Evolutionary conservation across 2,888 invertebrate species (phyloP).

Genomic region (Cantharis rufa): DNA sequence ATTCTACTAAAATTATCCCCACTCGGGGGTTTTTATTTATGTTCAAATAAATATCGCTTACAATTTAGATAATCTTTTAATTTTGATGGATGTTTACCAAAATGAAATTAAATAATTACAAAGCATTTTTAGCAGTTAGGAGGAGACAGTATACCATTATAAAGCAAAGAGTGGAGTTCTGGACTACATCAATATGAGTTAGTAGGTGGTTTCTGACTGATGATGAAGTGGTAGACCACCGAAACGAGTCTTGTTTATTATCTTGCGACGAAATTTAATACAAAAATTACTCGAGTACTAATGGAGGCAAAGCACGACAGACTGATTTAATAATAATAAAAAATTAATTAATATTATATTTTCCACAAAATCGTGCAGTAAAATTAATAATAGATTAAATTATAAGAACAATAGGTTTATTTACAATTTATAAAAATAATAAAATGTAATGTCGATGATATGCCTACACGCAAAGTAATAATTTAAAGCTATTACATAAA

Average conservation of each 20-base stretch:
- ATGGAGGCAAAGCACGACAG: background rate
- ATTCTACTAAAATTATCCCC: background rate
- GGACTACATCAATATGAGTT: background rate
- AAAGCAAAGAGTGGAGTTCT: too few relatives aligned
- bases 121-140: too few relatives aligned
- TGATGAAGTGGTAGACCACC: background rate
- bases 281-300: background rate
- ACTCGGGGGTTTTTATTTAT: background rate
- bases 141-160: too few relatives aligned
- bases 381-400: conserved; percentile 14
- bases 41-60: too few relatives aligned
- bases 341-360: background rate
- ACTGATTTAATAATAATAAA: background rate
- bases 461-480: conserved; percentile 18
- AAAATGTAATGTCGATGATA: background rate
- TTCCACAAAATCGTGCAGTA: background rate
- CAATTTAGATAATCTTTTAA: too few relatives aligned
- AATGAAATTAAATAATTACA: too few relatives aligned
- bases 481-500: conserved; percentile 23
- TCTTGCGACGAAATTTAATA: background rate
- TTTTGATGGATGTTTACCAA: too few relatives aligned
- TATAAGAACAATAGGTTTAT: conserved; percentile 8
- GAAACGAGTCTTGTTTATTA: background rate
- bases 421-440: background rate
- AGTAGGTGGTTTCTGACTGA: background rate